Percentiles rank a stretch among this genome's conserved stretches.
Conservation (phyloP, 2,113 vertebrate genomes). For the Archilochus colubris region DNA sequence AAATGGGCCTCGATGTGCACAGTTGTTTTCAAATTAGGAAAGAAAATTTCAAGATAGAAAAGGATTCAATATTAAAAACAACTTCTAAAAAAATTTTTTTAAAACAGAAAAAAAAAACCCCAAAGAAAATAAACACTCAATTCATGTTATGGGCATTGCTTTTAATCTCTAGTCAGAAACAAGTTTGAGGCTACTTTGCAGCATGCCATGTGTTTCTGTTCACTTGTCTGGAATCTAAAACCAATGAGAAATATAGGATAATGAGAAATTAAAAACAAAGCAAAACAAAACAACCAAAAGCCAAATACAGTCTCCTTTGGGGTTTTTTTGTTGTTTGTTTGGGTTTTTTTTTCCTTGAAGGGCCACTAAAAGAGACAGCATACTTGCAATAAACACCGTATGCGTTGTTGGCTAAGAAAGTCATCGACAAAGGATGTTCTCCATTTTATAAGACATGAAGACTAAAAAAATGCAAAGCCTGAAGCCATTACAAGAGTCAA, state of each 20-base stretch:
- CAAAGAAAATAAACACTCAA: accelerated
- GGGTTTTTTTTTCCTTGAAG: background rate
- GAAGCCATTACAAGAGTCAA: conserved; percentile 49
- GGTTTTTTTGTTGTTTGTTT: too few relatives aligned
- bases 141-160: background rate
- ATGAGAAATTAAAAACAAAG: background rate
- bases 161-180: background rate
- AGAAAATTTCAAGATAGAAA: background rate
- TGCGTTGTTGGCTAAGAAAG: conserved; percentile 10
- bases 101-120: too few relatives aligned
- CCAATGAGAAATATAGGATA: background rate
- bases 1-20: background rate
- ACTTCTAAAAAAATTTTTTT: background rate
- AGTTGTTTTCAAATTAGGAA: conserved; percentile 5
- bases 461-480: conserved; percentile 29
- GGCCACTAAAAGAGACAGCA: background rate
- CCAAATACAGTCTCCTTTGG: too few relatives aligned
- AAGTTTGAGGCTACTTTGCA: background rate
- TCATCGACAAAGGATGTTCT: background rate
- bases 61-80: background rate
- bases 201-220: background rate
- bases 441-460: conserved; percentile 4
- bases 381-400: background rate
- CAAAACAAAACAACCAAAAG: too few relatives aligned
- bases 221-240: background rate